Evolutionary conservation across 2,888 invertebrate species (phyloP).

Genomic region (Acrocyrtus sp.): DNA sequence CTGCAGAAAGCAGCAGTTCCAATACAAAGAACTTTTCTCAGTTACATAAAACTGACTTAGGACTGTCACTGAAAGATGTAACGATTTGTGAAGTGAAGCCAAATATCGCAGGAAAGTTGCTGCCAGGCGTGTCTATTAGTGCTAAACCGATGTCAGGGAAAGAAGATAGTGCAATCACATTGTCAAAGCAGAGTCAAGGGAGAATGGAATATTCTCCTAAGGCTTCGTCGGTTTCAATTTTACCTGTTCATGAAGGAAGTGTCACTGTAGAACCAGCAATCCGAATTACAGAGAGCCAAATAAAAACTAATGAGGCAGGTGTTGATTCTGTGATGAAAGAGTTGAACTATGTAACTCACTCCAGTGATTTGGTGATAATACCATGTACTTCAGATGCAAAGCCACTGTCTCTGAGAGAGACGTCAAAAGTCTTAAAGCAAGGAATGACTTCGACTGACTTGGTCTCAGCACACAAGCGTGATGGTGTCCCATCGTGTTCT

Average conservation of each 20-base stretch:
- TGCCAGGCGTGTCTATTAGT: constrained; percentile 11
- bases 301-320: not conserved
- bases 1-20: constrained; percentile 12
- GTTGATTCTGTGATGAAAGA: constrained; percentile 40
- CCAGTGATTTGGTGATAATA: constrained; percentile 48
- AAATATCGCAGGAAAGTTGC: constrained; percentile 15
- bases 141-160: constrained; percentile 9
- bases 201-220: constrained; percentile 15
- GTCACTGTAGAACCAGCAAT: constrained; percentile 11
- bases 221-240: constrained; percentile 39
- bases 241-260: constrained; percentile 32
- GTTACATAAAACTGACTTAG: constrained; percentile 41
- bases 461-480: not conserved
- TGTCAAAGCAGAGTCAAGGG: not conserved
- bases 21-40: constrained; percentile 28
- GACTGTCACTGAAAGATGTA: constrained; percentile 43
- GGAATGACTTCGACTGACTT: not conserved
- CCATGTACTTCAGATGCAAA: constrained; percentile 48
- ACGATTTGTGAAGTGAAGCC: constrained; percentile 48
- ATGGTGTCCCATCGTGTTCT: not conserved
- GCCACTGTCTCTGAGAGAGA: constrained; percentile 35
- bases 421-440: constrained; percentile 37
- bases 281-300: not conserved
- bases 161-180: not conserved
- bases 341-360: constrained; percentile 41